Conservation (phyloP, 2,797 vertebrate genomes). For the Geotrypetes seraphini region DNA sequence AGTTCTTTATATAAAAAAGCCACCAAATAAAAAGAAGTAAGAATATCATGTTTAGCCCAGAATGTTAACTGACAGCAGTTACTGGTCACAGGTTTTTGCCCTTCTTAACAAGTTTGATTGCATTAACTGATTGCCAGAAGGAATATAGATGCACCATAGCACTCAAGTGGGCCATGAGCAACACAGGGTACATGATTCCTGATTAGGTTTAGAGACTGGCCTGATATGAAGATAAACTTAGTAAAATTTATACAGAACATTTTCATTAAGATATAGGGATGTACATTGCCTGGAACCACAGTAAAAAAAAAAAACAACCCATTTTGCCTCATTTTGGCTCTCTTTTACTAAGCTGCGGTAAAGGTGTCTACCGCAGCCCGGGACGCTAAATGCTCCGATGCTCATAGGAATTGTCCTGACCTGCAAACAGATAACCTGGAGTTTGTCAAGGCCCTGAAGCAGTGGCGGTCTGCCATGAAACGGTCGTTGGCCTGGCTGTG, state of each 20-base stretch:
- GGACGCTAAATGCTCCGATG: too few species aligned
- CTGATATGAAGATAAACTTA: conserved; percentile 25
- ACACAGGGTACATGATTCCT: conserved; percentile 9
- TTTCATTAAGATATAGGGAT: too few species aligned
- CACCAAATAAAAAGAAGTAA: conserved; percentile 30
- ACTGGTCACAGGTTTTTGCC: conserved; percentile 35
- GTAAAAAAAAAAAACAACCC: too few species aligned
- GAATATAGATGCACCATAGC: conserved; percentile 16
- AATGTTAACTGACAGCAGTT: conserved; percentile 30
- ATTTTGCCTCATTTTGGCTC: too few species aligned
- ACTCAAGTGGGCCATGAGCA: conserved; percentile 2
- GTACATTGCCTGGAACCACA: too few species aligned
- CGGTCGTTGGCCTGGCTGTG: too few species aligned
- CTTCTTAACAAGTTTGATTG: conserved; percentile 37
- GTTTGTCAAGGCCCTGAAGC: too few species aligned
- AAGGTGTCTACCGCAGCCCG: too few species aligned
- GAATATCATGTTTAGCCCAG: conserved; percentile 24
- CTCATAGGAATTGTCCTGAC: too few species aligned
- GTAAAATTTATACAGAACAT: conserved; percentile 7
- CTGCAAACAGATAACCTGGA: too few species aligned
- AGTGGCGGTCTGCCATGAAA: too few species aligned
- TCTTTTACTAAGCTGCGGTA: too few species aligned
- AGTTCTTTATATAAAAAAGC: conserved; percentile 2
- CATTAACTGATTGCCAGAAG: conserved; percentile 29
- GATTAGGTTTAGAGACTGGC: conserved; percentile 17